A percentile compares a stretch with the other conserved stretches of the same genome.
These are phyloP conservation scores for Cyclura pinguis DNA, from an alignment of 2,797 vertebrate genomes.

Conservation along the genomic window DNA sequence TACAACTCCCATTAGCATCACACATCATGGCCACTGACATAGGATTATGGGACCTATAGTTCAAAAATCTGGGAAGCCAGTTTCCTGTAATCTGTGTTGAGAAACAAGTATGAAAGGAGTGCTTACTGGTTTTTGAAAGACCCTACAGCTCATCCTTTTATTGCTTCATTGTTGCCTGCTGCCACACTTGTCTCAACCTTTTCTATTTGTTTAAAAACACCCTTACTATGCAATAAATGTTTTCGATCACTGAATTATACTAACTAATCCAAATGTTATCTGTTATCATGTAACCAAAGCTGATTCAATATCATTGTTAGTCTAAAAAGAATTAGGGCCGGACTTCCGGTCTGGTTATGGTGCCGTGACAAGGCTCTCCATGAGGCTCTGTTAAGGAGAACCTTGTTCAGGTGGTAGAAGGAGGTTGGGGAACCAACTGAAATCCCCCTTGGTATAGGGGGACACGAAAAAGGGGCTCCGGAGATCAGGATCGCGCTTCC, in stretches of 20 bases:
- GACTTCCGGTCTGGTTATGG: too few species aligned
- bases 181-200: neutral
- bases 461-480: too few species aligned
- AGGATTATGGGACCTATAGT: neutral
- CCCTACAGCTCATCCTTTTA: neutral
- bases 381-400: too few species aligned
- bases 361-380: too few species aligned
- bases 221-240: neutral
- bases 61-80: neutral
- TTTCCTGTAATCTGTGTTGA: neutral
- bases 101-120: neutral
- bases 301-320: neutral
- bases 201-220: neutral
- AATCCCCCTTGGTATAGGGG: too few species aligned
- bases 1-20: neutral
- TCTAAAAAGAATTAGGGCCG: neutral
- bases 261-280: neutral
- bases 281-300: neutral
- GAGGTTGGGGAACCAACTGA: too few species aligned
- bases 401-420: too few species aligned
- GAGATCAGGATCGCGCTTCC: too few species aligned
- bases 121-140: neutral
- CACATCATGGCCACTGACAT: neutral
- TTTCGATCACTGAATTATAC: neutral
- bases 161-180: neutral